phyloP scores from a whole-genome alignment of 2,797 vertebrate species.

The Pipistrellus nathusii region DNA sequence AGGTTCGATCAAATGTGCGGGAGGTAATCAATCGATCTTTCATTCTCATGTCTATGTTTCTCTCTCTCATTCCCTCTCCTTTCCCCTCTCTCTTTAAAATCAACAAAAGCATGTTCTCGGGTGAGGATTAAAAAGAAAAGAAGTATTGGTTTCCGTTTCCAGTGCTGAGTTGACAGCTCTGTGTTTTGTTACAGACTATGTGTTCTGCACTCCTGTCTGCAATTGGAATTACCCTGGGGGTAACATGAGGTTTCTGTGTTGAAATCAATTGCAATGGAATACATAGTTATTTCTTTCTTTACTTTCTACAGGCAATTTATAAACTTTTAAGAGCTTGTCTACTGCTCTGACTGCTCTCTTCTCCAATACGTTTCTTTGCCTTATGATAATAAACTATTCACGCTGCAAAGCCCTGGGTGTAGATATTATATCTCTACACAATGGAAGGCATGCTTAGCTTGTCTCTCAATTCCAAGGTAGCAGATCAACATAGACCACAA shows the following conservation, averaged over 20 bases:
- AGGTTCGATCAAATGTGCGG: not conserved
- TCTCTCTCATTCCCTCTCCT: not conserved
- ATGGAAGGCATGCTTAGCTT: not conserved
- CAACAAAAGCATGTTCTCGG: not conserved
- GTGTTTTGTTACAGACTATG: not conserved
- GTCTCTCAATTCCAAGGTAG: not conserved
- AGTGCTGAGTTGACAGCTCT: not conserved
- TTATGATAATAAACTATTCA: constrained; percentile 15
- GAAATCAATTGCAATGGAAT: constrained; percentile 55
- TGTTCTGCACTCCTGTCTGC: not conserved
- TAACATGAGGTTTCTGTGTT: constrained; percentile 52
- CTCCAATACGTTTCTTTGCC: constrained; percentile 28
- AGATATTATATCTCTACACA: not conserved
- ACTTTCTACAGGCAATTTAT: constrained; percentile 53
- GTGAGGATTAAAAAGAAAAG: not conserved
- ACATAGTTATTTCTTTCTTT: constrained; percentile 53
- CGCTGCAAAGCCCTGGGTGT: not conserved
- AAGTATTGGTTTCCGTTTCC: constrained; percentile 13
- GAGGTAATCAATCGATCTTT: not conserved
- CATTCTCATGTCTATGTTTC: not conserved
- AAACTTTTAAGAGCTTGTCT: constrained; percentile 46
- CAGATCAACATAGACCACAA: not conserved
- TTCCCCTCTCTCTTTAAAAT: not conserved
- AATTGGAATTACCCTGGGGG: constrained; percentile 43
- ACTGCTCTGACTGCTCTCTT: not conserved